Conservation (phyloP, 2,888 invertebrate species). For the Anorthoa munda region DNA sequence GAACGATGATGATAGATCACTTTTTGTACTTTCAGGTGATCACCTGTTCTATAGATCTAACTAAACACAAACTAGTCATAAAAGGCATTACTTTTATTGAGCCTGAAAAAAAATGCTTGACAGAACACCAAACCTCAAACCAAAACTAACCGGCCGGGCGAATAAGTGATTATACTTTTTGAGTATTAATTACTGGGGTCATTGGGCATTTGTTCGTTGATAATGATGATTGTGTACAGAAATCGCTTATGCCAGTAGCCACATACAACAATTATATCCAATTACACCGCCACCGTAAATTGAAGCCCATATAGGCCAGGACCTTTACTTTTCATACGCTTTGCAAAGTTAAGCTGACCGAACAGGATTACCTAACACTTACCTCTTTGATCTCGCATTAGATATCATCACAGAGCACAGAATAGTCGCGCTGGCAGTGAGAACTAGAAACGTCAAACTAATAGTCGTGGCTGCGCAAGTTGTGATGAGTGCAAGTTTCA, state of each 20-base stretch:
- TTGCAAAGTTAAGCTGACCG: conserved; percentile 33
- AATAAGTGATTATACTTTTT: too few species aligned
- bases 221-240: not conserved
- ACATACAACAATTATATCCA: conserved; percentile 3
- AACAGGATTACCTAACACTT: conserved; percentile 22
- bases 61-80: too few species aligned
- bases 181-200: not conserved
- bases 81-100: too few species aligned
- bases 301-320: not conserved
- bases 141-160: too few species aligned
- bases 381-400: conserved; percentile 46
- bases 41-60: too few species aligned
- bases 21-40: too few species aligned
- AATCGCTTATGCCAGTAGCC: not conserved
- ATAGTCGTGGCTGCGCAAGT: not conserved
- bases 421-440: not conserved
- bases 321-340: conserved; percentile 5
- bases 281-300: conserved; percentile 38
- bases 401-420: conserved; percentile 32
- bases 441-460: not conserved
- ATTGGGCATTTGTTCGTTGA: not conserved
- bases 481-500: not conserved
- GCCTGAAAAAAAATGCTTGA: too few species aligned
- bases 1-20: too few species aligned
- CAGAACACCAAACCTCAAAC: too few species aligned